Evolutionary conservation across 2,888 invertebrate genomes (phyloP).

Genomic region (Drosophila multiciliata): DNA sequence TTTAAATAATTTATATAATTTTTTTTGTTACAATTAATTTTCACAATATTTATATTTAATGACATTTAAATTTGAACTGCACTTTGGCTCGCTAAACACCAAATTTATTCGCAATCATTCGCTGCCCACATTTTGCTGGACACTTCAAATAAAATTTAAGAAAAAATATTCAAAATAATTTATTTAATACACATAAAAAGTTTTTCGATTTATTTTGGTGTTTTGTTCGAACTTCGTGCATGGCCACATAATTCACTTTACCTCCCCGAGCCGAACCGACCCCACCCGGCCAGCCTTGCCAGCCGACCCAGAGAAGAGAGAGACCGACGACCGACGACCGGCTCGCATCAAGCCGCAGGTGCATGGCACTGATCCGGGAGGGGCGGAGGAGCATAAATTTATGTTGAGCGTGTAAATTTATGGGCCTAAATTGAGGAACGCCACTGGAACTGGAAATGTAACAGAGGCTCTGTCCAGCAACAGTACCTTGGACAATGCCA

Average conservation of each 20-base stretch:
- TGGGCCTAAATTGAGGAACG: constrained; percentile 32
- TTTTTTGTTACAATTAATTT: background rate
- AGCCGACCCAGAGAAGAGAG: background rate
- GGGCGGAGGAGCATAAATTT: constrained; percentile 58
- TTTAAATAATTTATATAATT: background rate
- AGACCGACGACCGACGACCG: constrained; percentile 2
- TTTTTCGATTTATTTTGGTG: constrained; percentile 74
- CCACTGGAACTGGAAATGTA: constrained; percentile 7
- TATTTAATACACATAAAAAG: constrained; percentile 79
- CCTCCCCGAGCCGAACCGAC: constrained; percentile 10
- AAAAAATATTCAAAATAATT: constrained; percentile 66
- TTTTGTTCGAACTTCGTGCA: constrained; percentile 51
- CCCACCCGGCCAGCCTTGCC: background rate
- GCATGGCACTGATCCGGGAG: constrained; percentile 34
- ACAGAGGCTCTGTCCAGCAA: background rate
- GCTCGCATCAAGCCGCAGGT: constrained; percentile 44
- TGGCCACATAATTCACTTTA: constrained; percentile 74
- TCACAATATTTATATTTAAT: background rate
- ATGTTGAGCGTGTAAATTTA: constrained; percentile 59
- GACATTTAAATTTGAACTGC: background rate
- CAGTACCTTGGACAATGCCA: constrained; percentile 40
- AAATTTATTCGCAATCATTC: constrained; percentile 24
- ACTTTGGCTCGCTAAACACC: constrained; percentile 11
- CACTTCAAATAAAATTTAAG: constrained; percentile 54
- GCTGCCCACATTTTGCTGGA: constrained; percentile 10